Evolutionary conservation across 2,888 invertebrate species (phyloP).

Genomic region (Luperina nickerlii): DNA sequence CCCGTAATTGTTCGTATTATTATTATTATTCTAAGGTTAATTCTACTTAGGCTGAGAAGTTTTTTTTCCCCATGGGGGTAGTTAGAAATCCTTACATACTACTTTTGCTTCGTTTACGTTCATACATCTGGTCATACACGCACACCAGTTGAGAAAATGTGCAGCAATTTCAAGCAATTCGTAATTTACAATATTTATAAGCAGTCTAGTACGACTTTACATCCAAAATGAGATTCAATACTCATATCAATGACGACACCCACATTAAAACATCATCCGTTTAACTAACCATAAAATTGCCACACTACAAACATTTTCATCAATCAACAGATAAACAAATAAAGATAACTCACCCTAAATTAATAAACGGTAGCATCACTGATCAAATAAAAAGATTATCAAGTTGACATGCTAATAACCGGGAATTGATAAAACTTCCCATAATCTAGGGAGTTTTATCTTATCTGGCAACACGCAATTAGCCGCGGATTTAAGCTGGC

Average conservation of each 20-base stretch:
- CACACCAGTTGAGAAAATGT: too few relatives aligned
- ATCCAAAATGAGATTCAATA: too few relatives aligned
- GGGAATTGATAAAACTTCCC: conserved; percentile 69
- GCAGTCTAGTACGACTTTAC: too few relatives aligned
- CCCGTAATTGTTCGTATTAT: too few relatives aligned
- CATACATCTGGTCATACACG: too few relatives aligned
- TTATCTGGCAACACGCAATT: conserved; percentile 86
- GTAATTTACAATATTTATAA: too few relatives aligned
- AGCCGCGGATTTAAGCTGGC: conserved; percentile 80
- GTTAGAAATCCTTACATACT: too few relatives aligned
- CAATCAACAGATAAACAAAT: conserved; percentile 53
- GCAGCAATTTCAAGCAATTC: too few relatives aligned
- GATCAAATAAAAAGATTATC: conserved; percentile 64
- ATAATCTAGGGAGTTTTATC: conserved; percentile 76
- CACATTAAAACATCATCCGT: not conserved
- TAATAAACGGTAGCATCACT: conserved; percentile 83
- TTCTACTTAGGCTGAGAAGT: too few relatives aligned
- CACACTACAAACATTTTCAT: conserved; percentile 30
- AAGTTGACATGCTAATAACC: conserved; percentile 72
- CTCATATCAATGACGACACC: not conserved
- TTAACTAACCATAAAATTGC: conserved; percentile 27
- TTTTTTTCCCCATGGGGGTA: too few relatives aligned
- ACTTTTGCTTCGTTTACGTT: too few relatives aligned
- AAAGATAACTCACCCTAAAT: conserved; percentile 72
- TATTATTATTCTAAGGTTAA: too few relatives aligned